phyloP scores from a whole-genome alignment of 2,113 vertebrate genomes.

The Peromyscus californicus region DNA sequence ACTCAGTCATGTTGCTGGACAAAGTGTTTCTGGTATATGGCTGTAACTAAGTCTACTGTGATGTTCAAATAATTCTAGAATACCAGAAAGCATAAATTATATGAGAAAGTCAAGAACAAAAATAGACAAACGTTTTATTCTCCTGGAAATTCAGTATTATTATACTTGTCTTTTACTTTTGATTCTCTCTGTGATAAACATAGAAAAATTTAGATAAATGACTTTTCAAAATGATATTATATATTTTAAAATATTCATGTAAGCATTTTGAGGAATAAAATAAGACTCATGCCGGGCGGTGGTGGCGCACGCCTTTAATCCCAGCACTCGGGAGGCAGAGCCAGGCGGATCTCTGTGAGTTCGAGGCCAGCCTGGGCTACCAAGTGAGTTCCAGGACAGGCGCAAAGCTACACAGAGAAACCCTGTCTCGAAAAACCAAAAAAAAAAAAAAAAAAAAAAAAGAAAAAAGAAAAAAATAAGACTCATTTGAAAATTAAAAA shows the following conservation, averaged over 20 bases:
- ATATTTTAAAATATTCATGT: constrained; percentile 45
- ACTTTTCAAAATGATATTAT: neutral
- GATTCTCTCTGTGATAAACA: neutral
- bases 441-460: too few species aligned
- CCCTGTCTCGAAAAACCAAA: too few species aligned
- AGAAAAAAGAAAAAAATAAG: too few species aligned
- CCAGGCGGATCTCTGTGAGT: too few species aligned
- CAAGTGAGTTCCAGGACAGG: too few species aligned
- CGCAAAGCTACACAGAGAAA: too few species aligned
- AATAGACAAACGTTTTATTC: neutral
- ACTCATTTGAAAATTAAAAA: constrained; percentile 57
- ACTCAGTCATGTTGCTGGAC: neutral
- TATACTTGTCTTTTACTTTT: constrained; percentile 46
- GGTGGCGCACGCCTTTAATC: too few species aligned
- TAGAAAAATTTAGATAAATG: neutral
- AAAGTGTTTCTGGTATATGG: neutral
- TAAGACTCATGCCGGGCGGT: constrained; percentile 17
- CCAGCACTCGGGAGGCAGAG: too few species aligned
- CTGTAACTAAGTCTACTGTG: neutral
- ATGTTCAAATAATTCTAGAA: neutral
- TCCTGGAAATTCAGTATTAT: neutral
- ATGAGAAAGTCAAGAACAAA: neutral
- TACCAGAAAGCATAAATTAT: neutral
- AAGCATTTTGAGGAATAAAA: neutral
- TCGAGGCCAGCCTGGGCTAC: too few species aligned